These are phyloP conservation scores for Momotus momota DNA, from an alignment of 2,797 vertebrate genomes.

Conservation along the genomic window DNA sequence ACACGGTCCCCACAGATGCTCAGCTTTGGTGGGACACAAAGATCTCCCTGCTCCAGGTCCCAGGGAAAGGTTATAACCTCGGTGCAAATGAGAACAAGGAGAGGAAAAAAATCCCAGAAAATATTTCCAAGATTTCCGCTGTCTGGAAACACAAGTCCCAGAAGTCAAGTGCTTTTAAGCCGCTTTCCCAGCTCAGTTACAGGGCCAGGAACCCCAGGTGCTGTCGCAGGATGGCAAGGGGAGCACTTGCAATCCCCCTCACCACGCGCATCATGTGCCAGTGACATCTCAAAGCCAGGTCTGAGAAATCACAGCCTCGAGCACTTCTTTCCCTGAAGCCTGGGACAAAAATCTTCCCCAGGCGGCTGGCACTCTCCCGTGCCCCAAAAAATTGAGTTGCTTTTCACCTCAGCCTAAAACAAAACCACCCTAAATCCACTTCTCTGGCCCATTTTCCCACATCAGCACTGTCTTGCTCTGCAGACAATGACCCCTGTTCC, in stretches of 20 bases:
- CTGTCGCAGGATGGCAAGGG: fast-evolving
- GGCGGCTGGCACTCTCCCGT: not conserved
- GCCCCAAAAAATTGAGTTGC: not conserved
- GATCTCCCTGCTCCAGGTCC: no score
- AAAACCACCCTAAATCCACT: not conserved
- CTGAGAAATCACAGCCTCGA: not conserved
- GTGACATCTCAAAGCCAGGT: fast-evolving
- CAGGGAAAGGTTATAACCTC: not conserved
- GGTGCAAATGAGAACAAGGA: not conserved
- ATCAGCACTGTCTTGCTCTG: not conserved
- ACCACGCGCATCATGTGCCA: fast-evolving
- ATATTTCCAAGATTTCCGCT: not conserved
- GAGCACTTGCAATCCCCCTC: not conserved
- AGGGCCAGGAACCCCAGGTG: not conserved
- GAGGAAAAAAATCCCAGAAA: not conserved
- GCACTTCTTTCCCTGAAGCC: not conserved
- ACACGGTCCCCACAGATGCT: fast-evolving
- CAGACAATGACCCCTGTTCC: fast-evolving
- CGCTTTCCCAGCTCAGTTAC: fast-evolving
- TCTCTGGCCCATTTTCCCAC: not conserved
- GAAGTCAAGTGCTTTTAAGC: not conserved
- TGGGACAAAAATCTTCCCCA: not conserved
- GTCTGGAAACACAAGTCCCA: not conserved
- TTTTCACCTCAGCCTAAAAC: not conserved
- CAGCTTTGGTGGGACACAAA: not conserved